Base-by-base conservation (phyloP, 2,797 vertebrate genomes). In the Anomalospiza imberbis region DNA sequence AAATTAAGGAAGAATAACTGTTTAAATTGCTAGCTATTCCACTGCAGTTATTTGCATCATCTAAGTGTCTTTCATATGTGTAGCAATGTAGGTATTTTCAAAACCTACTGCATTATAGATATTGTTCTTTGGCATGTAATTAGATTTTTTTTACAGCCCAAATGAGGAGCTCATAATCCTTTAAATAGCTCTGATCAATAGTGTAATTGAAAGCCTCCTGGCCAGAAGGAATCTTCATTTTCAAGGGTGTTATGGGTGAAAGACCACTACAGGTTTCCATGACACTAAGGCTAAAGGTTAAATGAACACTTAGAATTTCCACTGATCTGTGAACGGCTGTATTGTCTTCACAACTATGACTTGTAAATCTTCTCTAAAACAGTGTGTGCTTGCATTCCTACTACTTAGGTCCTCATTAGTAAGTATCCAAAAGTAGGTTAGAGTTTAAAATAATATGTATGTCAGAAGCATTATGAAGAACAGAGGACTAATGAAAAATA, bases 81-180 rank as follows among this genome's bases (percentile, higher is more conserved):
- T 80, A 91, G 73, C 75, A 90, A 81, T 63, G 45, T 16, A 72
- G 55, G n/a, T 71, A 88, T 93, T 96, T 87, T 88, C 31, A 92
- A 92, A 96, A 81, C n/a, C 34, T 53, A 74, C 25, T 79, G 72
- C 76, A 84, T 47, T 85, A 97, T 96, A 96, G 95, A 97, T 95
- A 73, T 45, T 96, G 86, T 93, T 94, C 96, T 95, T 95, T 94
- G 96, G 78, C 86, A 92, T 34, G 87, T 89, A 95, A 96, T 98
- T 97, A 97, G 94, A 92, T 96, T 97, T 96, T 98, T 96, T 98
- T 97, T 96, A 97, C 94, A 98, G 95, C 94, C 92, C 86, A 97
- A 97, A 98, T 98, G 97, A 98, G 97, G 93, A 97, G 96, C 97
- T 98, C 96, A 97, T 97, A 95, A 94, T 97, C 97, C 97, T 97